Evolutionary conservation across 2,113 vertebrate species (phyloP).

Genomic region (Trichomycterus rosablanca): DNA sequence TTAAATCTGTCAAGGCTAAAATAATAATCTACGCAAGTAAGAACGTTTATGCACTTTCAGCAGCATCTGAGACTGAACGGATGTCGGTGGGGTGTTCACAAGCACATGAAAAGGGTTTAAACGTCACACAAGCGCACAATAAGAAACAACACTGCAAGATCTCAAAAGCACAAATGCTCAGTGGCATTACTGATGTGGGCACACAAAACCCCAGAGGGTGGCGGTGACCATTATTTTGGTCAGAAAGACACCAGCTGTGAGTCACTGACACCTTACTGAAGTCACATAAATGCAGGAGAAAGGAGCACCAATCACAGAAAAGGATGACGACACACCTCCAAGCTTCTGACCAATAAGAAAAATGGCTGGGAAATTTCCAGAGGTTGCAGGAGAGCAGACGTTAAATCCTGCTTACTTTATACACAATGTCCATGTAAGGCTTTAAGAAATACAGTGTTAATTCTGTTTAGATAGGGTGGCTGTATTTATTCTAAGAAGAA

Average conservation of each 20-base stretch:
- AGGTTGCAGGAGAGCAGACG: background rate
- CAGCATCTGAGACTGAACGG: background rate
- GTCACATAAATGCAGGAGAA: background rate
- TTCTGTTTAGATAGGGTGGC: too few relatives aligned
- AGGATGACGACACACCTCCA: background rate
- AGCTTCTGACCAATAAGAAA: background rate
- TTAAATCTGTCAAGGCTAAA: background rate
- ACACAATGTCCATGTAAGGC: too few relatives aligned
- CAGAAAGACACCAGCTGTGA: constrained; percentile 31
- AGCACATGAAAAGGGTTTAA: background rate
- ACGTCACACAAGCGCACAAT: too few relatives aligned
- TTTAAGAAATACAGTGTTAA: too few relatives aligned
- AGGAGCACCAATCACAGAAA: background rate
- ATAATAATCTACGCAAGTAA: background rate
- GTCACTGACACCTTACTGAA: constrained; percentile 7
- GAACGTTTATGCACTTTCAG: too few relatives aligned
- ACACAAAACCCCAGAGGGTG: constrained; percentile 11
- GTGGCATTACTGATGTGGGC: constrained; percentile 5
- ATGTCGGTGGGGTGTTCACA: background rate
- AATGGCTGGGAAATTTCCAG: too few relatives aligned
- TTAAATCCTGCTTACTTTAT: constrained; percentile 10
- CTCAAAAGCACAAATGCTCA: constrained; percentile 2
- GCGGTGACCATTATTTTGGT: constrained; percentile 8
- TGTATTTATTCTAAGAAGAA: too few relatives aligned
- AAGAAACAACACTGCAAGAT: background rate